Conservation (phyloP, 2,113 vertebrate species). For the Toxotes jaculatrix region DNA sequence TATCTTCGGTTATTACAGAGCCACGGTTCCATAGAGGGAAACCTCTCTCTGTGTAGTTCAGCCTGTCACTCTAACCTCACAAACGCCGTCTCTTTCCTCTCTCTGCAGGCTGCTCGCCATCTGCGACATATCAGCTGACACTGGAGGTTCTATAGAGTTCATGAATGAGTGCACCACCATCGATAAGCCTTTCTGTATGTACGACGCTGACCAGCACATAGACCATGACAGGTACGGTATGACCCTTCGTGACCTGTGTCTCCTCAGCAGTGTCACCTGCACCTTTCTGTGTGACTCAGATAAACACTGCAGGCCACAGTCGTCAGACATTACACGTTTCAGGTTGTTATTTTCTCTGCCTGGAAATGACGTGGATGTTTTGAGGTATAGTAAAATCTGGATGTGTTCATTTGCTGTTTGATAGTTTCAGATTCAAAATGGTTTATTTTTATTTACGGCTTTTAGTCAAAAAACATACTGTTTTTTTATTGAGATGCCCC, state of each 20-base stretch:
- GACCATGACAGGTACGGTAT: conserved; percentile 91
- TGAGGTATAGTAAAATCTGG: no score
- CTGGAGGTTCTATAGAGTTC: conserved; percentile 96
- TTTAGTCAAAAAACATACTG: no score
- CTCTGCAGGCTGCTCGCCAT: conserved; percentile 91
- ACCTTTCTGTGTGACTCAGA: no score
- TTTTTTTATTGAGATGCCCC: no score
- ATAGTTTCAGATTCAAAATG: no score
- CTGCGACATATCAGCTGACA: conserved; percentile 97
- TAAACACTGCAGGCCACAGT: no score
- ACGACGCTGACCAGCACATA: conserved; percentile 95
- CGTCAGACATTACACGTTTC: no score
- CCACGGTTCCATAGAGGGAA: conserved; percentile 6
- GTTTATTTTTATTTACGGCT: no score
- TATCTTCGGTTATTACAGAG: conserved; percentile 2
- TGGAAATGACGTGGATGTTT: no score
- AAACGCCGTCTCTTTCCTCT: neutral
- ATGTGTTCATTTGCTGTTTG: no score
- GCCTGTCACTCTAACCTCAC: neutral
- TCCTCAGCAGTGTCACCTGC: no score
- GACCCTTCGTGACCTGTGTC: neutral
- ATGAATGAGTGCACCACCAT: conserved; percentile 98
- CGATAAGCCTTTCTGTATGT: conserved; percentile 97
- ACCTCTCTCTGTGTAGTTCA: neutral
- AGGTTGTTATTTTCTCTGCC: no score